Percentiles rank a stretch among this genome's conserved stretches.
Conservation (phyloP, 2,888 invertebrate species). For the Agonopterix arenella region DNA sequence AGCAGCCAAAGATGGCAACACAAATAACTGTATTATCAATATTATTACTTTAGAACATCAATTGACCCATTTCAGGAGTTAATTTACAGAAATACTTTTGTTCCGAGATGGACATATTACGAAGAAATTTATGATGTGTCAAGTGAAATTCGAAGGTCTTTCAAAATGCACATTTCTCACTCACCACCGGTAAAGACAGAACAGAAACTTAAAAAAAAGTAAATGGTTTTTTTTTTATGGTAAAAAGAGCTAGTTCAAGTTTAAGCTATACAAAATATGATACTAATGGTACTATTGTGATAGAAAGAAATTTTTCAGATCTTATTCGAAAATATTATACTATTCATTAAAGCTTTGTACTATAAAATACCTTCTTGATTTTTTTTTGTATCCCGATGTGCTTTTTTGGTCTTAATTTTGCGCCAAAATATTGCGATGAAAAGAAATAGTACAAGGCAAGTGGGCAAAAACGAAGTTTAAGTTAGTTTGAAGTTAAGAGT, state of each 20-base stretch:
- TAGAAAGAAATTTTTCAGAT: no score
- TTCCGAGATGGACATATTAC: conserved; percentile 29
- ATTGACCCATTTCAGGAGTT: conserved; percentile 20
- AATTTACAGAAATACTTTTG: conserved; percentile 19
- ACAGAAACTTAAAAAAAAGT: no score
- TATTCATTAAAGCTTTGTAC: no score
- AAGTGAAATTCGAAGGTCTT: conserved; percentile 17
- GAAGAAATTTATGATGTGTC: conserved; percentile 40
- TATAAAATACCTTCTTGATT: not conserved
- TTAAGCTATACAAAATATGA: no score
- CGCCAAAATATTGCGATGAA: not conserved
- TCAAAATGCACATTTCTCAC: not conserved
- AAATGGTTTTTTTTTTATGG: no score
- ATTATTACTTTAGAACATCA: conserved; percentile 19
- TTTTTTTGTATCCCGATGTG: not conserved
- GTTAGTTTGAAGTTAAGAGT: no score
- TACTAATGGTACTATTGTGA: no score
- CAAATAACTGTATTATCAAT: conserved; percentile 24
- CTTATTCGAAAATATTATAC: no score
- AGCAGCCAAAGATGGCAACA: conserved; percentile 13
- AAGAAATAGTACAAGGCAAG: conserved; percentile 1
- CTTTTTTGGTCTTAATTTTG: not conserved
- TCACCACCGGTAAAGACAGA: no score
- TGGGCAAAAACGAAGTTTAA: no score
- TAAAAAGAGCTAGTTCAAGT: no score